phyloP scores from a whole-genome alignment of 2,888 invertebrate species.

The Lasioglossum leucozonium region DNA sequence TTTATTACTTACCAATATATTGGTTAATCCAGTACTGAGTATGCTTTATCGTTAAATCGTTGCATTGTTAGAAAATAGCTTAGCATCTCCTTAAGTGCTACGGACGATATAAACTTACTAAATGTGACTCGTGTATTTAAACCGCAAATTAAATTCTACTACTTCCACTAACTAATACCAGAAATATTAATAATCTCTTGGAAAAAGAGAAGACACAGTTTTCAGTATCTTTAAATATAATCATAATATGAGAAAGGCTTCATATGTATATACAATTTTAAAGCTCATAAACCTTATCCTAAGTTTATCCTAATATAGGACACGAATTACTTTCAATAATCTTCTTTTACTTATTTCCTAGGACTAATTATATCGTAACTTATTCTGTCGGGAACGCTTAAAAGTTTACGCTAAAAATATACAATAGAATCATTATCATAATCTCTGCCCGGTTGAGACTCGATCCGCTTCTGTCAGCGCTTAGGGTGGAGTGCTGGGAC shows the following conservation, averaged over 20 bases:
- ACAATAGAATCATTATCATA: slow-evolving; percentile 22
- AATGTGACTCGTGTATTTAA: neutral
- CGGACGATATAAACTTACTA: neutral
- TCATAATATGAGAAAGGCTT: neutral
- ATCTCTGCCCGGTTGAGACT: slow-evolving; percentile 2
- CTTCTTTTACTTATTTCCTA: neutral
- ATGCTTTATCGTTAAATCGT: neutral
- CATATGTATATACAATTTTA: slow-evolving; percentile 54
- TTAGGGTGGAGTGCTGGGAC: slow-evolving; percentile 64
- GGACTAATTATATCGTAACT: neutral
- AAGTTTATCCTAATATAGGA: slow-evolving; percentile 59
- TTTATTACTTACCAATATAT: too few species aligned
- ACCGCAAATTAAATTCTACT: neutral
- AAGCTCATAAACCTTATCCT: neutral
- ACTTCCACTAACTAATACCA: neutral
- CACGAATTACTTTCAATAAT: slow-evolving; percentile 10
- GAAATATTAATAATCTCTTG: neutral
- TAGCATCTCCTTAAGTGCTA: neutral
- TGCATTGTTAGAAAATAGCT: neutral
- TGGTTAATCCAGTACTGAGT: too few species aligned
- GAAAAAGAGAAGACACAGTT: neutral
- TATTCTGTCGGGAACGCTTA: neutral
- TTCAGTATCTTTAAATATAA: neutral
- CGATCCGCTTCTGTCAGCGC: slow-evolving; percentile 34
- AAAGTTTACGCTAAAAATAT: slow-evolving; percentile 16